phyloP scores from a whole-genome alignment of 2,797 vertebrate genomes.

The Todus mexicanus region DNA sequence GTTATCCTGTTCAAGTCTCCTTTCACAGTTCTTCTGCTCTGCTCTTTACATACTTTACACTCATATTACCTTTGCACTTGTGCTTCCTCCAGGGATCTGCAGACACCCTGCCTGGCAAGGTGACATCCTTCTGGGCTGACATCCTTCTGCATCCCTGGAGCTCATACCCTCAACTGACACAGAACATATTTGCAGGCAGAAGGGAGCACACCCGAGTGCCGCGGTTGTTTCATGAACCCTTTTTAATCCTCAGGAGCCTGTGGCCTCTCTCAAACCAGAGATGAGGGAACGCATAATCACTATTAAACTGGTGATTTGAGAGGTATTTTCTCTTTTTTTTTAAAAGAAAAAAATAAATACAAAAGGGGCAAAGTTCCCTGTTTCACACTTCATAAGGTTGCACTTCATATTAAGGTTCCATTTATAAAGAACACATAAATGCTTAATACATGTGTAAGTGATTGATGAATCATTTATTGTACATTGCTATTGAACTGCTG shows the following conservation, averaged over 20 bases:
- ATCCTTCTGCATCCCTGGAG: background rate
- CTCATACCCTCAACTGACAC: background rate
- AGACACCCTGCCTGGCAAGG: background rate
- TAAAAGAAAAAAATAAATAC: background rate
- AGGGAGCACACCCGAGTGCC: background rate
- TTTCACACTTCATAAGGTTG: conserved; percentile 18
- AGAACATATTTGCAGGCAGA: background rate
- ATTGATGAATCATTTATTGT: conserved; percentile 41
- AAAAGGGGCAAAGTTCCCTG: background rate
- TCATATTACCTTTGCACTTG: background rate
- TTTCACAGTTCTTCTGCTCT: background rate
- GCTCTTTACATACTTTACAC: background rate
- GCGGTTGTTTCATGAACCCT: background rate
- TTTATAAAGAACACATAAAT: conserved; percentile 35
- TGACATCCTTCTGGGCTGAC: background rate
- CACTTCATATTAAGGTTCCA: background rate
- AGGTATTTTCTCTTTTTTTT: background rate
- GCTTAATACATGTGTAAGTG: conserved; percentile 11
- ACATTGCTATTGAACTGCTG: conserved; percentile 36
- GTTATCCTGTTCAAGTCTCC: background rate
- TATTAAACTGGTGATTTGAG: background rate
- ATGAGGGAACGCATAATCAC: background rate
- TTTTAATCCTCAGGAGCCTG: background rate
- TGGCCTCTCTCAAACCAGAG: background rate
- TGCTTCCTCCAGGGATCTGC: background rate